Conservation (phyloP, 2,113 vertebrate genomes). For the Formicarius rufipectus region DNA sequence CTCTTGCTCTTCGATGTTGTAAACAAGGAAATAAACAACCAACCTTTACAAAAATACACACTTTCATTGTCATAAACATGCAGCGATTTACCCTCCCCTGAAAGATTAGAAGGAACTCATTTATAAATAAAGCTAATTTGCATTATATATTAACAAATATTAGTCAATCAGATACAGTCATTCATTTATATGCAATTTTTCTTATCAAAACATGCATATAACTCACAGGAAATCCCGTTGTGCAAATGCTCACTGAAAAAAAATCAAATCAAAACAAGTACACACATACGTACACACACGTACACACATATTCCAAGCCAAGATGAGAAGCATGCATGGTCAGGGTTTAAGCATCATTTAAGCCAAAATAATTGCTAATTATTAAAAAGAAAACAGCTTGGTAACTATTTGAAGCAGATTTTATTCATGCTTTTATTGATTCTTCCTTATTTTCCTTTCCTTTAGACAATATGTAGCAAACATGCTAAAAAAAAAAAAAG, state of each 20-base stretch:
- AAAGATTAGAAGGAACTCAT: slow-evolving; percentile 32
- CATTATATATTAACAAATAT: slow-evolving; percentile 54
- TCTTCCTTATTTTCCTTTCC: slow-evolving; percentile 44
- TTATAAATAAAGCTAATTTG: slow-evolving; percentile 20
- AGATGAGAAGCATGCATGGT: slow-evolving; percentile 71
- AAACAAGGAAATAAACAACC: slow-evolving; percentile 41
- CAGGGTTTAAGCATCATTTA: slow-evolving; percentile 69
- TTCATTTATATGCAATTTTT: slow-evolving; percentile 60
- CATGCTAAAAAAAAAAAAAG: slow-evolving; percentile 56
- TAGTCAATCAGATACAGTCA: slow-evolving; percentile 57
- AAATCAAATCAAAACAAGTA: slow-evolving; percentile 45
- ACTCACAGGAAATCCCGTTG: slow-evolving; percentile 67
- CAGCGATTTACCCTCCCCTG: slow-evolving; percentile 26
- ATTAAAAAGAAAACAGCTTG: slow-evolving; percentile 68
- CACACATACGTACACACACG: slow-evolving; percentile 24
- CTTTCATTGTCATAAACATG: slow-evolving; percentile 31
- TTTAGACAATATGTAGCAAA: slow-evolving; percentile 52
- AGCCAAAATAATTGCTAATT: slow-evolving; percentile 68
- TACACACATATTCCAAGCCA: slow-evolving; percentile 26
- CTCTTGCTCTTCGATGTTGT: background rate
- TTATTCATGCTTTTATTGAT: slow-evolving; percentile 77
- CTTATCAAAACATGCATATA: slow-evolving; percentile 67
- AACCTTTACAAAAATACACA: slow-evolving; percentile 26
- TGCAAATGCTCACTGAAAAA: slow-evolving; percentile 64
- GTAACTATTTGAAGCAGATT: slow-evolving; percentile 73